These are phyloP conservation scores for Benitochromis conjunctus DNA, from an alignment of 2,113 vertebrate genomes.

Conservation along the genomic window DNA sequence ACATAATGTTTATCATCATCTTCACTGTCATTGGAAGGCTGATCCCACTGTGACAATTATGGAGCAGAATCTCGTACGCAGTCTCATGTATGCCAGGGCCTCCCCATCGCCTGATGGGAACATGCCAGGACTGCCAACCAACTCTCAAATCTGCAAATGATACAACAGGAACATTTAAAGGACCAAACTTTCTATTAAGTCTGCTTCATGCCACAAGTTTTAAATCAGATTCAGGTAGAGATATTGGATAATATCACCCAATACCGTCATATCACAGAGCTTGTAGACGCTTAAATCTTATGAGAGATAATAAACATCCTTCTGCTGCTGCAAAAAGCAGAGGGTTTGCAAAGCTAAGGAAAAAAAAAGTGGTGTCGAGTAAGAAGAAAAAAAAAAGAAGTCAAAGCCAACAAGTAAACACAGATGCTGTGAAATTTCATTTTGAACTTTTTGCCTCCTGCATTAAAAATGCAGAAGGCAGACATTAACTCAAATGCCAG, in stretches of 20 bases:
- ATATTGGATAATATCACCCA: not conserved
- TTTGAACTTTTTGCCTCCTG: not conserved
- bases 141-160: not conserved
- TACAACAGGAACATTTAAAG: not conserved
- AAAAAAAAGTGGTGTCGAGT: not conserved
- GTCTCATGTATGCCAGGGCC: not conserved
- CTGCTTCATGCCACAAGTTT: not conserved
- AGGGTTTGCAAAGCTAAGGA: not conserved
- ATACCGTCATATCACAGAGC: not conserved
- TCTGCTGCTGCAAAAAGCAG: not conserved
- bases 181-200: not conserved
- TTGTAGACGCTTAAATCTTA: not conserved
- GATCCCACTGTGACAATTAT: not conserved
- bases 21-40: not conserved
- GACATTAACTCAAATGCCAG: not conserved
- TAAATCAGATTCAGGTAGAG: not conserved
- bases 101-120: not conserved
- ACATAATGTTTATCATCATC: not conserved
- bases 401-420: not conserved
- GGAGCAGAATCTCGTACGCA: not conserved
- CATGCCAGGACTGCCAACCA: not conserved
- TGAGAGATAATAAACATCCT: not conserved
- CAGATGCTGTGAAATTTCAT: not conserved
- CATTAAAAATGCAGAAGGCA: not conserved
- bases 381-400: accelerated